Conservation (phyloP, 2,888 invertebrate species). For the Phaedon cochleariae region DNA sequence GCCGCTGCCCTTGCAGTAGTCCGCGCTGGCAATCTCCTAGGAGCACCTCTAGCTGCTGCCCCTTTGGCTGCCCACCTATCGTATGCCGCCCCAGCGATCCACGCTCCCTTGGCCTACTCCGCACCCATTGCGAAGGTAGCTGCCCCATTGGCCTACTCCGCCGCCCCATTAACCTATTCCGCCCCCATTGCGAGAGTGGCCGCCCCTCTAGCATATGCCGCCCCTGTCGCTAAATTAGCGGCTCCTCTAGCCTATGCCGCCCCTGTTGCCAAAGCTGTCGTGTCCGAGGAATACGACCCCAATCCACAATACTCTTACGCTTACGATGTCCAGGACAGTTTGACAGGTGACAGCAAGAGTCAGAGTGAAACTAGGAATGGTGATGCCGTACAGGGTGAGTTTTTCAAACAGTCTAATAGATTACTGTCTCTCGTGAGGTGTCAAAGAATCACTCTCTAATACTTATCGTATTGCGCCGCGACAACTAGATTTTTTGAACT, state of each 20-base stretch:
- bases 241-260: slow-evolving; percentile 28
- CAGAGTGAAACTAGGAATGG: slow-evolving; percentile 67
- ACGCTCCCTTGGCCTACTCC: slow-evolving; percentile 43
- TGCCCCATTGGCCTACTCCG: slow-evolving; percentile 21
- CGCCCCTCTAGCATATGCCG: slow-evolving; percentile 36
- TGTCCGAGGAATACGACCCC: slow-evolving; percentile 64
- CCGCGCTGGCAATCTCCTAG: slow-evolving; percentile 42
- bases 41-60: slow-evolving; percentile 47
- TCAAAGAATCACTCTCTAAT: too few species aligned
- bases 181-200: slow-evolving; percentile 43
- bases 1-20: slow-evolving; percentile 48
- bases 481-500: too few species aligned
- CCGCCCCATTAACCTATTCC: slow-evolving; percentile 43
- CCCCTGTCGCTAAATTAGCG: slow-evolving; percentile 42
- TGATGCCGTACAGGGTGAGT: slow-evolving; percentile 67
- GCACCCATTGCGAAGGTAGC: slow-evolving; percentile 43
- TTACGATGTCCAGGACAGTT: slow-evolving; percentile 72
- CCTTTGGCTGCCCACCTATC: slow-evolving; percentile 39
- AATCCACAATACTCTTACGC: slow-evolving; percentile 75
- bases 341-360: slow-evolving; percentile 68
- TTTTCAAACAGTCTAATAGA: too few species aligned
- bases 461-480: too few species aligned
- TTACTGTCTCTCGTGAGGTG: too few species aligned
- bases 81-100: slow-evolving; percentile 39
- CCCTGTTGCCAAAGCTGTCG: slow-evolving; percentile 41